Conservation (phyloP, 2,888 invertebrate genomes). For the Mimas tiliae region DNA sequence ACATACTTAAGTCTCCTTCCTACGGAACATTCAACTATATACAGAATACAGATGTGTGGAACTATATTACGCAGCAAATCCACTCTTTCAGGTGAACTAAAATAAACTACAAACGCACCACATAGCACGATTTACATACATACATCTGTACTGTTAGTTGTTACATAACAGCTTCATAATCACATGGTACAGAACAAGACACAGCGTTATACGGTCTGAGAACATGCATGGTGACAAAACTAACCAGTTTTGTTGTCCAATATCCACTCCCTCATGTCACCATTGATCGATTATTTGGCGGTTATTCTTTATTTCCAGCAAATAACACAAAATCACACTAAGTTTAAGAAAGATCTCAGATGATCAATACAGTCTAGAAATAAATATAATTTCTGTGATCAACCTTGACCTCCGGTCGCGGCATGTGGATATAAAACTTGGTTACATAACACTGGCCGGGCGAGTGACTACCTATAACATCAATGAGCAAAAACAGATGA, state of each 20-base stretch:
- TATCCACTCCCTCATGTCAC: conserved; percentile 49
- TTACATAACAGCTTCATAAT: conserved; percentile 73
- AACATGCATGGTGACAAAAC: conserved; percentile 47
- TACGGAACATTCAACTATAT: conserved; percentile 37
- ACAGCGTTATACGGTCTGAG: conserved; percentile 36
- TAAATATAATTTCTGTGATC: conserved; percentile 34
- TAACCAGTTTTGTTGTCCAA: conserved; percentile 14
- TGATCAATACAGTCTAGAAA: conserved; percentile 37
- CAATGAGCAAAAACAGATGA: conserved; percentile 37
- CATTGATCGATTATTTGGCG: conserved; percentile 39
- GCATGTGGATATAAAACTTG: conserved; percentile 54
- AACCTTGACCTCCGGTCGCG: conserved; percentile 64
- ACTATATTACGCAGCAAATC: conserved; percentile 49
- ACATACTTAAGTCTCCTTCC: conserved; percentile 33
- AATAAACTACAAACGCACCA: conserved; percentile 55
- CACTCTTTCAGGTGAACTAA: conserved; percentile 56
- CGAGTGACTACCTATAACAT: conserved; percentile 49
- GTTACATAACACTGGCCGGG: conserved; percentile 72
- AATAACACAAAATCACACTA: conserved; percentile 33
- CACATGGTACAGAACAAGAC: conserved; percentile 71
- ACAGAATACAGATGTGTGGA: conserved; percentile 39
- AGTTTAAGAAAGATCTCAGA: conserved; percentile 38
- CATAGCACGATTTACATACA: conserved; percentile 53
- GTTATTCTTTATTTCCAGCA: conserved; percentile 39
- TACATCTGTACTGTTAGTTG: conserved; percentile 51